phyloP scores from a whole-genome alignment of 2,113 vertebrate genomes.

The Amblyornis subalaris region DNA sequence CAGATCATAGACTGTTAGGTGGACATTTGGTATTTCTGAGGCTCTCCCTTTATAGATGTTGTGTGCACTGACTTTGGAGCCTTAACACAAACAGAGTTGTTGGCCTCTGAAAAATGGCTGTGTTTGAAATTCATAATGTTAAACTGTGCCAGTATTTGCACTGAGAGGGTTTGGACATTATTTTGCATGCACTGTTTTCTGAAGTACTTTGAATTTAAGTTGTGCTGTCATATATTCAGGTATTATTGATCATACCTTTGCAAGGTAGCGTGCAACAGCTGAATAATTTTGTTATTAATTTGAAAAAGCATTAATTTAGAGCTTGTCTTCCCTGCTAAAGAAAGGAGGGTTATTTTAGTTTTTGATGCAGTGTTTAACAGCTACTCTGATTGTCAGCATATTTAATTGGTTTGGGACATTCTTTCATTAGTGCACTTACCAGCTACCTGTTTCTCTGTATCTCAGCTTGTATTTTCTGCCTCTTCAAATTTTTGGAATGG shows the following conservation, averaged over 20 bases:
- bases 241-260: background rate
- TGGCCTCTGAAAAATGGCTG: background rate
- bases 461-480: background rate
- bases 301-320: background rate
- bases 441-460: background rate
- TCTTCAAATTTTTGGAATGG: background rate
- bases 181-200: background rate
- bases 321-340: background rate
- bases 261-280: background rate
- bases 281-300: constrained; percentile 1
- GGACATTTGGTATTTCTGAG: background rate
- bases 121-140: background rate
- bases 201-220: background rate
- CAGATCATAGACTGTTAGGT: background rate
- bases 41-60: background rate
- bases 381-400: background rate
- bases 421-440: background rate
- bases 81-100: background rate
- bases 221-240: background rate
- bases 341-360: background rate
- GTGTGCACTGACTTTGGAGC: background rate
- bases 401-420: background rate
- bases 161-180: background rate
- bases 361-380: background rate
- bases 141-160: background rate